These are phyloP conservation scores for Dysmachus trigonus DNA, from an alignment of 2,888 invertebrate genomes.

Conservation along the genomic window DNA sequence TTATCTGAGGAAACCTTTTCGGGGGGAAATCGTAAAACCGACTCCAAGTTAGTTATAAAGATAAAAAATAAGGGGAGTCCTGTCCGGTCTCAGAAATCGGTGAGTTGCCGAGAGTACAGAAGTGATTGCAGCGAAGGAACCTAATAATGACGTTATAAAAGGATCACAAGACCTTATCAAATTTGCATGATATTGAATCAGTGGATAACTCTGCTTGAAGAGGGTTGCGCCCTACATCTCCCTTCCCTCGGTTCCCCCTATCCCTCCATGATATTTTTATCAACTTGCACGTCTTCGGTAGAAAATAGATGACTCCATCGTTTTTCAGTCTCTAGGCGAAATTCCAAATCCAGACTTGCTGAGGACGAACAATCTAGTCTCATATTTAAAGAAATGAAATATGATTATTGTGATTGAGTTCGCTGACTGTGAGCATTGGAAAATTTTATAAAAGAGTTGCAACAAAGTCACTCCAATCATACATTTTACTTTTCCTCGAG, in stretches of 20 bases:
- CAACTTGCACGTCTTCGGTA: not conserved
- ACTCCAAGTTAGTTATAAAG: not conserved
- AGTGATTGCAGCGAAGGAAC: not conserved
- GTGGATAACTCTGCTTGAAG: not conserved
- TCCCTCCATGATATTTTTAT: not conserved
- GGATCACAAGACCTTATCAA: conserved; percentile 27
- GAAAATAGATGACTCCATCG: not conserved
- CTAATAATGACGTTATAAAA: conserved; percentile 28
- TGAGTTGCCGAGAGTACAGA: not conserved
- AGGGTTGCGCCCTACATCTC: not conserved
- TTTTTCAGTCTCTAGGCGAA: not conserved
- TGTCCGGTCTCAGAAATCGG: not conserved
- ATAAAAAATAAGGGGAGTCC: not conserved
- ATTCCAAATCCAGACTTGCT: not conserved
- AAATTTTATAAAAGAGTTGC: not conserved
- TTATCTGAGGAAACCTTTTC: not conserved
- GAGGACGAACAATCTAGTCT: not conserved
- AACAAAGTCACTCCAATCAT: not conserved
- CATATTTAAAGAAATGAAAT: not conserved
- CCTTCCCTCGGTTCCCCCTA: not conserved
- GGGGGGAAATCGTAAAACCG: not conserved
- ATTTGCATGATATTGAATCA: conserved; percentile 40
- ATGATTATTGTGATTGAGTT: not conserved
- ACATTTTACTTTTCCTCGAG: not conserved
- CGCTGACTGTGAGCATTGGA: not conserved